Conservation (phyloP, 1,140 invertebrate genomes). For the Psilanteris sp. region DNA sequence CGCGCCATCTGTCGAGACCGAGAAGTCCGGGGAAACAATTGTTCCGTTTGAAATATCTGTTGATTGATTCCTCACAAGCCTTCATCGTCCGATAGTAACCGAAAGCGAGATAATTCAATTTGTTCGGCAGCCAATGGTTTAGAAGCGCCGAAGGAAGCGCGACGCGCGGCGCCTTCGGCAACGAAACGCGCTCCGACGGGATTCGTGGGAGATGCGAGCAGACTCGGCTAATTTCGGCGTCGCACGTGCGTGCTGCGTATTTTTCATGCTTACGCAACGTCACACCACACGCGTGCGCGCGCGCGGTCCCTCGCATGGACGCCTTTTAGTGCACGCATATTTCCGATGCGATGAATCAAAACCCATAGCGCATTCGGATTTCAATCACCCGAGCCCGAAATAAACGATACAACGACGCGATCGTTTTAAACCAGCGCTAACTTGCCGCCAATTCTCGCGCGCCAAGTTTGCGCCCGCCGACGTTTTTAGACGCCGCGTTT, state of each 20-base stretch:
- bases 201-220: conserved; percentile 44
- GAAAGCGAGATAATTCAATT: conserved; percentile 11
- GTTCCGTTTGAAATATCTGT: too few species aligned
- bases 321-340: conserved; percentile 27
- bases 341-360: conserved; percentile 43
- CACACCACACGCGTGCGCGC: conserved; percentile 36
- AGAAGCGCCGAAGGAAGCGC: conserved; percentile 17
- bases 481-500: too few species aligned
- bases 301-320: conserved; percentile 25
- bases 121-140: conserved; percentile 9
- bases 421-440: too few species aligned
- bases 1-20: too few species aligned
- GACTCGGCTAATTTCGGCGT: conserved; percentile 72
- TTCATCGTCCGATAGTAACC: too few species aligned
- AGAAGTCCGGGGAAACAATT: too few species aligned
- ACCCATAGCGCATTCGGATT: conserved; percentile 14
- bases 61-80: too few species aligned
- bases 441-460: too few species aligned
- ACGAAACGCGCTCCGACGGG: conserved; percentile 42
- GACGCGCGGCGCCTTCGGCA: conserved; percentile 23
- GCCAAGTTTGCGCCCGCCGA: too few species aligned
- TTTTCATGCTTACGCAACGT: conserved; percentile 71
- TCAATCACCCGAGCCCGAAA: conserved; percentile 25
- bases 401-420: conserved; percentile 13
- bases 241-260: conserved; percentile 70